Evolutionary conservation across 1,140 invertebrate species (phyloP).

Genomic region (Cyphomyrmex costatus): DNA sequence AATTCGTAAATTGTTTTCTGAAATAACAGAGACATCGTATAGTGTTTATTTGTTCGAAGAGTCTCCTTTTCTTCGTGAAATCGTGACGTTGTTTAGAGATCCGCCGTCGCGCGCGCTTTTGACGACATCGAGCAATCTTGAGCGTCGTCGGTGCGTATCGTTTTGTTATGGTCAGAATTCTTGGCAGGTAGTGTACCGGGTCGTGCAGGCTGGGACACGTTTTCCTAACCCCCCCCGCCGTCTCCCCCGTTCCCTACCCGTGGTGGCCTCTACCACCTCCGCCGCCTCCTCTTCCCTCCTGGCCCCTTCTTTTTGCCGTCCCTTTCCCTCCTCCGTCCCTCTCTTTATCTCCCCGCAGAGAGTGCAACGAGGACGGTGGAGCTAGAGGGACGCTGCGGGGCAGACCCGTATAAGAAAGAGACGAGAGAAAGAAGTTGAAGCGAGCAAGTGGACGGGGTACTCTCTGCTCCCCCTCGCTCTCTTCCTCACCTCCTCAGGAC

Average conservation of each 20-base stretch:
- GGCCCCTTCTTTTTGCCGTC: conserved; percentile 56
- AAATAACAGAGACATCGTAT: not conserved
- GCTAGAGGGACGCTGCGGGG: conserved; percentile 35
- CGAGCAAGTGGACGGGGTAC: conserved; percentile 50
- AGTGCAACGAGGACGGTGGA: conserved; percentile 62
- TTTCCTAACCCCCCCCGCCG: conserved; percentile 79
- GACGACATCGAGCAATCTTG: conserved; percentile 35
- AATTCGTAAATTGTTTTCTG: conserved; percentile 23
- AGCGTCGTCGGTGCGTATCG: not conserved
- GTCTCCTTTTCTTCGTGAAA: not conserved
- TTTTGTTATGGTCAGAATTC: conserved; percentile 84
- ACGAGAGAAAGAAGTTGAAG: conserved; percentile 20
- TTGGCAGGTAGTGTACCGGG: conserved; percentile 80
- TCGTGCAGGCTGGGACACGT: conserved; percentile 84
- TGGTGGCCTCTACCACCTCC: conserved; percentile 26
- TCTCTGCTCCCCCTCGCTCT: conserved; percentile 44
- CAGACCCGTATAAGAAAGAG: conserved; percentile 46
- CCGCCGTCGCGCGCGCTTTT: not conserved
- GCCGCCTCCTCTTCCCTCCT: conserved; percentile 62
- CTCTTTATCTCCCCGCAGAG: conserved; percentile 64
- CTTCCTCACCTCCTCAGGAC: conserved; percentile 57
- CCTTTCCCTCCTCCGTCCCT: conserved; percentile 58
- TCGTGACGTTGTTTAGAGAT: not conserved
- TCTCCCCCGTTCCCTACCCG: conserved; percentile 49
- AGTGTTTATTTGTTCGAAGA: conserved; percentile 29